phyloP scores from a whole-genome alignment of 2,113 vertebrate species.

The Redunca redunca region DNA sequence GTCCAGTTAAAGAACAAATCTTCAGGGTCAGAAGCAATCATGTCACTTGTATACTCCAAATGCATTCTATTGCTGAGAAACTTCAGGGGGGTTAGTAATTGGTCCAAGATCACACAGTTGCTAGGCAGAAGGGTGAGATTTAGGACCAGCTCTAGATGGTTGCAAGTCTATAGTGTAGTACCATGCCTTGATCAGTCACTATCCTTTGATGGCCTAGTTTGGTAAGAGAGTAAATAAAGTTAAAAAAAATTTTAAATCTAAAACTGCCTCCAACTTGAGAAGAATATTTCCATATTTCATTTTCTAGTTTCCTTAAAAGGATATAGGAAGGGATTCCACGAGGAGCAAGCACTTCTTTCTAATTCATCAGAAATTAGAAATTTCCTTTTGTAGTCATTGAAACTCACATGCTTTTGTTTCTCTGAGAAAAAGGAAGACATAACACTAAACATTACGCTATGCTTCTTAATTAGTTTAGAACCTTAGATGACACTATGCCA shows the following conservation, averaged over 20 bases:
- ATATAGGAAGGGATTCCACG: neutral
- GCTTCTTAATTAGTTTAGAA: slow-evolving; percentile 1
- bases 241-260: neutral
- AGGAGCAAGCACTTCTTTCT: neutral
- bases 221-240: neutral
- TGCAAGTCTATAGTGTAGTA: neutral
- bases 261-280: neutral
- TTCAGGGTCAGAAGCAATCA: neutral
- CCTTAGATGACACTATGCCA: neutral
- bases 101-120: neutral
- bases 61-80: neutral
- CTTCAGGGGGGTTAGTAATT: neutral
- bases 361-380: neutral
- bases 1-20: neutral
- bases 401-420: neutral
- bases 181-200: neutral
- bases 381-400: neutral
- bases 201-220: neutral
- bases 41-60: neutral
- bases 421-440: neutral
- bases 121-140: neutral
- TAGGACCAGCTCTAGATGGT: neutral
- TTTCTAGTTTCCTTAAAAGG: neutral
- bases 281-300: neutral
- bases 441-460: neutral